These are phyloP conservation scores for Trididemnum clinides DNA, from an alignment of 23 tunicate genomes.

Conservation along the genomic window DNA sequence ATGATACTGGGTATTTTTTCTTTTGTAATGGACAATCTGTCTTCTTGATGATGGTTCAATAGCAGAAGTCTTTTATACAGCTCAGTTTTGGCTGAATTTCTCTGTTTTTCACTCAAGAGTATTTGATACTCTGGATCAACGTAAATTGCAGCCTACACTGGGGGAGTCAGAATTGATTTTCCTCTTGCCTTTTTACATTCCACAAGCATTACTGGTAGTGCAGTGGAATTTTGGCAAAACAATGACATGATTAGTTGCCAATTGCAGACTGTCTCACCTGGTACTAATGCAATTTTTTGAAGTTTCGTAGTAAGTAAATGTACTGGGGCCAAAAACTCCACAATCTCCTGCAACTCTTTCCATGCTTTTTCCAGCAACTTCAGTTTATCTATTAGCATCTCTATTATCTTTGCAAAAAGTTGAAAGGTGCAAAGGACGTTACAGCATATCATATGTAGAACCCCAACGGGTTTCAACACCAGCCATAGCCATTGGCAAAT, in stretches of 20 bases:
- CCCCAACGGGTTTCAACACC: conserved; percentile 10
- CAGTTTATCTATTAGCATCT: neutral
- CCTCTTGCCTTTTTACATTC: neutral
- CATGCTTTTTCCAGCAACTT: neutral
- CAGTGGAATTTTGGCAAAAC: neutral
- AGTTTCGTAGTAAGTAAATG: neutral
- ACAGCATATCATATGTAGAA: neutral
- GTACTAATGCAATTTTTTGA: neutral
- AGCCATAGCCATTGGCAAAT: neutral
- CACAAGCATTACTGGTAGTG: neutral
- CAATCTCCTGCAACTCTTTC: too few relatives aligned
- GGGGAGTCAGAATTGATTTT: neutral
- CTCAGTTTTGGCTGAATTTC: neutral
- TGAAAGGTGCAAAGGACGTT: neutral
- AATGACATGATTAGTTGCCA: neutral
- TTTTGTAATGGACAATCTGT: neutral
- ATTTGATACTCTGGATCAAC: neutral
- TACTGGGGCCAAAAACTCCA: conserved; percentile 8
- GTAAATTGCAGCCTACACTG: neutral
- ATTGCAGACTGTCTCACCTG: neutral
- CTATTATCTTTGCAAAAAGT: neutral
- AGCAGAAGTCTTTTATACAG: too few relatives aligned
- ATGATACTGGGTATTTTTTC: neutral
- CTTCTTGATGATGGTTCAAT: neutral
- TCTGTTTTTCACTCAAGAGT: too few relatives aligned